These are phyloP conservation scores for Leucophenga montana DNA, from an alignment of 2,888 invertebrate species.

Conservation along the genomic window DNA sequence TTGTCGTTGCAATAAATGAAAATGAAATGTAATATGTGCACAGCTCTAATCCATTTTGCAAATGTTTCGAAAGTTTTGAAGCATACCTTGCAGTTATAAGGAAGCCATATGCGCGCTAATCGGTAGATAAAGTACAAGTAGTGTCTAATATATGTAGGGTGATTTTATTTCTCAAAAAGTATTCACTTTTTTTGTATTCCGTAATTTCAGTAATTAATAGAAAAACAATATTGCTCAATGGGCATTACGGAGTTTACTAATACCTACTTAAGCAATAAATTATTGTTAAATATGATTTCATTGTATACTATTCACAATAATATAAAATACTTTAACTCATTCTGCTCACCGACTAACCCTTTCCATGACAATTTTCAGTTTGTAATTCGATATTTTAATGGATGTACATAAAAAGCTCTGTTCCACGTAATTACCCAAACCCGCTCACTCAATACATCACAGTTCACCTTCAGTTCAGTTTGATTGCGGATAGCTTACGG, in stretches of 20 bases:
- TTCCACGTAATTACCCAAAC: no score
- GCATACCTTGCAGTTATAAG: no score
- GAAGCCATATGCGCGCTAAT: constrained; percentile 61
- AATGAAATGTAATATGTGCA: no score
- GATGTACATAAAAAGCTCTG: constrained; percentile 46
- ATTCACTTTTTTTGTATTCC: constrained; percentile 41
- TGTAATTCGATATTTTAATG: constrained; percentile 70
- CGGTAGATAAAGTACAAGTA: constrained; percentile 23
- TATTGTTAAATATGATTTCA: background rate
- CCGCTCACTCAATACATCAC: no score
- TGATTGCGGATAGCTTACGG: no score
- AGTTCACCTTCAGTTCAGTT: no score
- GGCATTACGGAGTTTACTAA: constrained; percentile 14
- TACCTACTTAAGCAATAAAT: background rate
- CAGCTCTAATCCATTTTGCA: no score
- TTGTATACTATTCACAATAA: background rate
- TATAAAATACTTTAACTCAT: no score
- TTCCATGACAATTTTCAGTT: constrained; percentile 36
- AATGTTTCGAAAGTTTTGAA: no score
- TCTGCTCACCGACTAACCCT: constrained; percentile 46
- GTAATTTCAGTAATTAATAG: constrained; percentile 59
- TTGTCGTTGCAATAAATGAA: no score
- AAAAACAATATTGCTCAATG: constrained; percentile 65
- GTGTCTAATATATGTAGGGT: background rate
- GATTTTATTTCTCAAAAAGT: constrained; percentile 9